Conservation (phyloP, 2,797 vertebrate genomes). For the Intellagama lesueurii region DNA sequence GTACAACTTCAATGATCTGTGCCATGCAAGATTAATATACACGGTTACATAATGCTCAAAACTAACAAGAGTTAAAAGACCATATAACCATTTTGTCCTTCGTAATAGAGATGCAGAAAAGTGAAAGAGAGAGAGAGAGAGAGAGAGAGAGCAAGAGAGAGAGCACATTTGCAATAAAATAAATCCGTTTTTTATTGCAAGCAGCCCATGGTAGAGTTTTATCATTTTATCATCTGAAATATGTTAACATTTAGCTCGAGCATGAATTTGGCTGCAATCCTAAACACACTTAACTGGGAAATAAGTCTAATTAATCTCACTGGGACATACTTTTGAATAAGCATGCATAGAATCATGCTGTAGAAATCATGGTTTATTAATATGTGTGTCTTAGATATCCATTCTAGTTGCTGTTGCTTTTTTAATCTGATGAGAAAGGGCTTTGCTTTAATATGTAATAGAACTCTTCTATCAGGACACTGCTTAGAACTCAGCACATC, state of each 20-base stretch:
- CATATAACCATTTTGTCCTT: slow-evolving; percentile 56
- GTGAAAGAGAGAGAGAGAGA: slow-evolving; percentile 36
- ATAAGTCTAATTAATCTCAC: background rate
- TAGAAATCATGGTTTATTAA: background rate
- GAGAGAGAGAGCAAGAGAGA: slow-evolving; percentile 15
- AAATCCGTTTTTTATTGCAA: slow-evolving; percentile 62
- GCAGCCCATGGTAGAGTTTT: slow-evolving; percentile 63
- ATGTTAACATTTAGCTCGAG: slow-evolving; percentile 58
- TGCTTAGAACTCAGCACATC: background rate
- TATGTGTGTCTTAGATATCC: background rate
- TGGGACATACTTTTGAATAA: slow-evolving; percentile 9
- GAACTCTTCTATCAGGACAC: background rate
- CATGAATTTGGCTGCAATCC: slow-evolving; percentile 35
- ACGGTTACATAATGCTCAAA: slow-evolving; percentile 61
- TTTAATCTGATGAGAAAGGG: background rate
- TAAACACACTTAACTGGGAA: background rate
- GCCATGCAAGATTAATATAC: slow-evolving; percentile 72
- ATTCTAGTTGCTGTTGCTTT: background rate
- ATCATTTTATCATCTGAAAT: slow-evolving; percentile 62
- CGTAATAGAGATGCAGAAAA: slow-evolving; percentile 47
- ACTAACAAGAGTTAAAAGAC: slow-evolving; percentile 68
- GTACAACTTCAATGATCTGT: slow-evolving; percentile 76
- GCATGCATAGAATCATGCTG: background rate
- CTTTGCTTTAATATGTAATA: background rate
- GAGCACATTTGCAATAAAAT: slow-evolving; percentile 50